Evolutionary conservation across 2,888 invertebrate species (phyloP).

Genomic region (Lycophotia porphyrea): DNA sequence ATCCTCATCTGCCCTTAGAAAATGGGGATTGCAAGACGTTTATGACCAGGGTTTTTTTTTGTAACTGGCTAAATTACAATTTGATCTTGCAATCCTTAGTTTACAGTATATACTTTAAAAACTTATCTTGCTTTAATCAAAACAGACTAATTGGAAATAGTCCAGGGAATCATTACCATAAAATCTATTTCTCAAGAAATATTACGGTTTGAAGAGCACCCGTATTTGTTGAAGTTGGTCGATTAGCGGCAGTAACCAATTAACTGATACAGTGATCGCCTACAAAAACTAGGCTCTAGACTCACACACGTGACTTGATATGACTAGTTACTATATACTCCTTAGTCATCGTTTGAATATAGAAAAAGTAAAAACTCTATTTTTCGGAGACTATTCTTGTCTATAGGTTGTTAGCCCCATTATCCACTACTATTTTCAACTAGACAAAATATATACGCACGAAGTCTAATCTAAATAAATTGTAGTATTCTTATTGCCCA

Average conservation of each 20-base stretch:
- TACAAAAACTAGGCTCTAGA: not conserved
- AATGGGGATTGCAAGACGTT: no score
- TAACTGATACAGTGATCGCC: not conserved
- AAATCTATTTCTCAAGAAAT: not conserved
- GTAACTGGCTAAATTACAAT: not conserved
- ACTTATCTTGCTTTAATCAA: no score
- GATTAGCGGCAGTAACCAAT: not conserved
- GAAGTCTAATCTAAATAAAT: conserved; percentile 43
- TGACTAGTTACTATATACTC: not conserved
- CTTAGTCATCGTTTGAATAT: not conserved
- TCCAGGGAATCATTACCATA: not conserved
- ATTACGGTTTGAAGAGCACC: no score
- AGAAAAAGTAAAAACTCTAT: conserved; percentile 11
- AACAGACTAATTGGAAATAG: not conserved
- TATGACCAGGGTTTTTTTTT: no score
- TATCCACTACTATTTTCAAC: conserved; percentile 32
- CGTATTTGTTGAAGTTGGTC: not conserved
- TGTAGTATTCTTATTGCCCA: conserved; percentile 53
- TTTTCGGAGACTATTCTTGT: conserved; percentile 23
- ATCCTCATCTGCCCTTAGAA: no score
- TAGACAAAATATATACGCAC: conserved; percentile 34
- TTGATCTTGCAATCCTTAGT: no score
- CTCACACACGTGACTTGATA: not conserved
- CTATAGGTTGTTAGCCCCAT: conserved; percentile 42
- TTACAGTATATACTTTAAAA: no score